A percentile compares a stretch with the other conserved stretches of the same genome.
Evolutionary conservation across 2,113 vertebrate genomes (phyloP).

Genomic region (Corvus hawaiiensis): DNA sequence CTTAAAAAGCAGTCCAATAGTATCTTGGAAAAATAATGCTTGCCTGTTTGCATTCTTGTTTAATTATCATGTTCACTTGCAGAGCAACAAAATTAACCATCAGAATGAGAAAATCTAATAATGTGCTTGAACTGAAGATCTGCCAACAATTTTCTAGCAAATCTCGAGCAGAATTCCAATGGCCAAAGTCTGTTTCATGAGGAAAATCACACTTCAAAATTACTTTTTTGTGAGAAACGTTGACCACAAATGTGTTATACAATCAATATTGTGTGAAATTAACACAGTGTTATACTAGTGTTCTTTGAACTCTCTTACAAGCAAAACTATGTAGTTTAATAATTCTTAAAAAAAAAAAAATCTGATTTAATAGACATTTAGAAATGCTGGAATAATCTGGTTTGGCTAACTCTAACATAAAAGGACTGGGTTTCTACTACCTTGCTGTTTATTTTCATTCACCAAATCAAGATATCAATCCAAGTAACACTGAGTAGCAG

Average conservation of each 20-base stretch:
- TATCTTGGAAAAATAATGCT: not conserved
- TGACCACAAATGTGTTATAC: not conserved
- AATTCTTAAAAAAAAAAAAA: not conserved
- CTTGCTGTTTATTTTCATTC: not conserved
- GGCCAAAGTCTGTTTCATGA: not conserved
- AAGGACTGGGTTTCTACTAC: not conserved
- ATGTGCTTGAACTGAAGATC: not conserved
- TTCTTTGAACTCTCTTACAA: not conserved
- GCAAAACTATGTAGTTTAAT: not conserved
- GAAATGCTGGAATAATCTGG: not conserved
- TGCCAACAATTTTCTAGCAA: conserved; percentile 14
- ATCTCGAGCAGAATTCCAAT: conserved; percentile 1
- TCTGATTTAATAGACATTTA: not conserved
- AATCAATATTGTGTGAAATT: conserved; percentile 16
- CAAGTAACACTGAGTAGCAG: not conserved
- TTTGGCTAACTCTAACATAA: not conserved
- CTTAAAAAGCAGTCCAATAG: not conserved
- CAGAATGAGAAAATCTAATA: conserved; percentile 12
- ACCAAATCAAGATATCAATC: not conserved
- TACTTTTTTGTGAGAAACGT: not conserved
- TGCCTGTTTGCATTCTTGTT: not conserved
- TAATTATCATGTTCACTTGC: not conserved
- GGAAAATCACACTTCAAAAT: not conserved
- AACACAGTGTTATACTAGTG: not conserved
- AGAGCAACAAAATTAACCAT: not conserved